These are phyloP conservation scores for Silvanus unidentatus DNA, from an alignment of 2,888 invertebrate species.

Conservation along the genomic window DNA sequence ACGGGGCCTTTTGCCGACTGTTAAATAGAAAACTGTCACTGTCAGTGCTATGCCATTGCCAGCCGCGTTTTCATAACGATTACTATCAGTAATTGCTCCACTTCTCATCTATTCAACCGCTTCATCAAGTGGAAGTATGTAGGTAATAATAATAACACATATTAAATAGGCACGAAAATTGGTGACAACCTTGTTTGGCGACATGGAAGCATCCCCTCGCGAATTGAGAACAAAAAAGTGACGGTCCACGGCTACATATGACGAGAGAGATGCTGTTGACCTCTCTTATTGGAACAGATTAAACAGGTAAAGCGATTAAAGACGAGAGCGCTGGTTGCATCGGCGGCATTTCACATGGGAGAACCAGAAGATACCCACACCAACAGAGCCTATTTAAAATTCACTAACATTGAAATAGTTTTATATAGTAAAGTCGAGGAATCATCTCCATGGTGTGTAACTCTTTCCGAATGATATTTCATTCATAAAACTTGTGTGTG, in stretches of 20 bases:
- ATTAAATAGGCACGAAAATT: too few relatives aligned
- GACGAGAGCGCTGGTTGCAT: slow-evolving; percentile 34
- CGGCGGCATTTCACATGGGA: slow-evolving; percentile 31
- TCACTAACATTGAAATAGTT: slow-evolving; percentile 2
- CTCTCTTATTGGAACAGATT: slow-evolving; percentile 38
- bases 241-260: slow-evolving; percentile 34
- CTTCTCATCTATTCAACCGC: slow-evolving; percentile 11
- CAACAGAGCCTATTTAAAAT: slow-evolving; percentile 8
- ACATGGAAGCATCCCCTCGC: too few relatives aligned
- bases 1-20: slow-evolving; percentile 10
- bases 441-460: not conserved
- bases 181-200: too few relatives aligned
- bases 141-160: too few relatives aligned
- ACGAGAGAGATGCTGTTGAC: slow-evolving; percentile 41
- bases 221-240: slow-evolving; percentile 30
- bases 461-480: too few relatives aligned
- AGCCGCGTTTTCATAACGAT: slow-evolving; percentile 14
- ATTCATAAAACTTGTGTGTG: too few relatives aligned
- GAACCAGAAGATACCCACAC: slow-evolving; percentile 27
- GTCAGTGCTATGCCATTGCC: slow-evolving; percentile 16
- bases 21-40: slow-evolving; percentile 24
- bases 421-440: too few relatives aligned
- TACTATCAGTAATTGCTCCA: slow-evolving; percentile 14
- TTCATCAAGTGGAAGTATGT: too few relatives aligned
- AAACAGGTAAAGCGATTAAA: slow-evolving; percentile 45